A percentile compares a stretch with the other conserved stretches of the same genome.
phyloP scores from a whole-genome alignment of 2,113 vertebrate genomes.

The Antechinus flavipes region DNA sequence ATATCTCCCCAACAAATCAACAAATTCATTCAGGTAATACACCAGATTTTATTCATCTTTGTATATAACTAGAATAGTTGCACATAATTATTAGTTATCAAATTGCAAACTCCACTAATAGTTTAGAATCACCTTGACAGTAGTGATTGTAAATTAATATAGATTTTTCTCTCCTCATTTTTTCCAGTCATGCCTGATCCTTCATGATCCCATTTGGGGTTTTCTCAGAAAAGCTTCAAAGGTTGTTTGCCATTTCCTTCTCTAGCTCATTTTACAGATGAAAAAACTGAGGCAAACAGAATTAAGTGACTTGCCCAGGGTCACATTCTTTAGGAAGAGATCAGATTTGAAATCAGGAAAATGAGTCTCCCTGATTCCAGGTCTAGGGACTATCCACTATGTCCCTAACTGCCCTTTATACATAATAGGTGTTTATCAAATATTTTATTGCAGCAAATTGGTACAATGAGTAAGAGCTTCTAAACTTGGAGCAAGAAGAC shows the following conservation, averaged over 20 bases:
- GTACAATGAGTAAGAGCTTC: background rate
- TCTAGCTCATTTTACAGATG: background rate
- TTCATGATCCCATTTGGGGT: background rate
- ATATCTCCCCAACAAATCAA: background rate
- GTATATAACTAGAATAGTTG: background rate
- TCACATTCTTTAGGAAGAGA: background rate
- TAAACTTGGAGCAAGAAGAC: background rate
- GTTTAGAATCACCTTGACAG: background rate
- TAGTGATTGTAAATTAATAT: background rate
- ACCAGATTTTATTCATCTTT: background rate
- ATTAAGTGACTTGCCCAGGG: background rate
- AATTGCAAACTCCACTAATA: background rate
- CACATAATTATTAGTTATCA: background rate
- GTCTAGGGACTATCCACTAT: background rate
- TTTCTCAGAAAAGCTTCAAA: background rate
- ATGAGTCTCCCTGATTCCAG: background rate
- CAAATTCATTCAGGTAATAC: background rate
- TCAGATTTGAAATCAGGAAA: background rate
- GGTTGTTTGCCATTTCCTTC: background rate
- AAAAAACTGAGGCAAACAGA: background rate
- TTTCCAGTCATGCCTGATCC: background rate
- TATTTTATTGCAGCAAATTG: background rate
- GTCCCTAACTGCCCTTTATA: background rate
- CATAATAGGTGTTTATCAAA: background rate
- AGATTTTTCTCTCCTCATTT: background rate